Percentiles rank a stretch among this genome's conserved stretches.
Conservation (phyloP, 2,888 invertebrate species). For the Kryphioiulus occultus region DNA sequence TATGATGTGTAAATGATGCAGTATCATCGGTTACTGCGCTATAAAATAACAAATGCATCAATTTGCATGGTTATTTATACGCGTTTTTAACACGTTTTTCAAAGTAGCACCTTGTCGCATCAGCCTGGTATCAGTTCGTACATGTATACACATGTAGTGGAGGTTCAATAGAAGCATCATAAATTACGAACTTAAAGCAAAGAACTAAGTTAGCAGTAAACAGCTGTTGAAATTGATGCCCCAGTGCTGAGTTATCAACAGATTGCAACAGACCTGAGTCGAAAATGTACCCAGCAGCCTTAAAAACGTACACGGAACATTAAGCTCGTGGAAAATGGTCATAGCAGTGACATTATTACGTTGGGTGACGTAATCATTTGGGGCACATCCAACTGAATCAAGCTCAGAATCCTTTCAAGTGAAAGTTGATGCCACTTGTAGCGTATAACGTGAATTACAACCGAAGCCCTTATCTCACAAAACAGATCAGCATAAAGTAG, state of each 20-base stretch:
- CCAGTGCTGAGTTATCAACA: neutral
- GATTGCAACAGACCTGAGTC: neutral
- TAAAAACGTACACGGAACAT: neutral
- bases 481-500: neutral
- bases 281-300: neutral
- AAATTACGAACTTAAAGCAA: neutral
- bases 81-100: neutral
- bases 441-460: neutral
- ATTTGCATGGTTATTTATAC: neutral
- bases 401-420: neutral
- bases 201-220: neutral
- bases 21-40: neutral
- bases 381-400: neutral
- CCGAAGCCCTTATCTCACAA: neutral
- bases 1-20: neutral
- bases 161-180: neutral
- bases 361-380: neutral
- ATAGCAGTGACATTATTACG: constrained; percentile 3
- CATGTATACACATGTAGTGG: neutral
- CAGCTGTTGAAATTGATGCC: neutral
- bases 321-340: neutral
- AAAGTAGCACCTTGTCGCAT: neutral
- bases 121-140: neutral
- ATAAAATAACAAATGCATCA: neutral
- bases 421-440: constrained; percentile 13